A percentile compares a stretch with the other conserved stretches of the same genome.
phyloP scores from a whole-genome alignment of 2,797 vertebrate genomes.

The Phalanger gymnotis region DNA sequence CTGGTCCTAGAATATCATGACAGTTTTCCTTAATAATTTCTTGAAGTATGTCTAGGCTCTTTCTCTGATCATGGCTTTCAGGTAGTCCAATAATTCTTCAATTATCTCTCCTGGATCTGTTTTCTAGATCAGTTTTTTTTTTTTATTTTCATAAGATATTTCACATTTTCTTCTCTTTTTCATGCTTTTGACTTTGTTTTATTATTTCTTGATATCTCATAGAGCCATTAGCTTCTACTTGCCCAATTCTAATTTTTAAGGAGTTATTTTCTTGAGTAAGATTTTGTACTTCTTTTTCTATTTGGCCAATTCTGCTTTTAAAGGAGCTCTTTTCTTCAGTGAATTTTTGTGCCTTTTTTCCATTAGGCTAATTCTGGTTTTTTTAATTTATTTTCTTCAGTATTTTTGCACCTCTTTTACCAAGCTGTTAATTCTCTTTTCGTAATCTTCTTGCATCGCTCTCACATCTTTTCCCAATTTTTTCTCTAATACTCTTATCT shows the following conservation, averaged over 20 bases:
- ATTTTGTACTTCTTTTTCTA: not conserved
- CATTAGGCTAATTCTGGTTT: not conserved
- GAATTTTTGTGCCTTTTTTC: not conserved
- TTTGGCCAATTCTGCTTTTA: not conserved
- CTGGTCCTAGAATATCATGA: not conserved
- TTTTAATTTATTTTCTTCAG: not conserved
- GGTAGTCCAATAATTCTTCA: no score
- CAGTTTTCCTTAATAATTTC: no score
- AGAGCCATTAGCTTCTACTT: not conserved
- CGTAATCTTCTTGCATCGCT: not conserved
- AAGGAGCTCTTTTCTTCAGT: not conserved
- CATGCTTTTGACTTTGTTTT: no score
- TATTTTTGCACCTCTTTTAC: not conserved
- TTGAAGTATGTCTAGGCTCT: no score
- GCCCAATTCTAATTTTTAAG: not conserved
- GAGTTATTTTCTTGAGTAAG: not conserved
- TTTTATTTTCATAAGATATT: no score
- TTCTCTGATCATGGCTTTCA: no score
- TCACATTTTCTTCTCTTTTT: no score
- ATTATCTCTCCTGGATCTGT: no score
- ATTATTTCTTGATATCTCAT: no score
- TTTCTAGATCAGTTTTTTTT: no score
- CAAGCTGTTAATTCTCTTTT: not conserved
- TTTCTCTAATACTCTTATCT: not conserved
- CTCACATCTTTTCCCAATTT: not conserved